A percentile compares a stretch with the other conserved stretches of the same genome.
These are phyloP conservation scores for Cryptus armator DNA, from an alignment of 2,888 invertebrate species.

Conservation along the genomic window DNA sequence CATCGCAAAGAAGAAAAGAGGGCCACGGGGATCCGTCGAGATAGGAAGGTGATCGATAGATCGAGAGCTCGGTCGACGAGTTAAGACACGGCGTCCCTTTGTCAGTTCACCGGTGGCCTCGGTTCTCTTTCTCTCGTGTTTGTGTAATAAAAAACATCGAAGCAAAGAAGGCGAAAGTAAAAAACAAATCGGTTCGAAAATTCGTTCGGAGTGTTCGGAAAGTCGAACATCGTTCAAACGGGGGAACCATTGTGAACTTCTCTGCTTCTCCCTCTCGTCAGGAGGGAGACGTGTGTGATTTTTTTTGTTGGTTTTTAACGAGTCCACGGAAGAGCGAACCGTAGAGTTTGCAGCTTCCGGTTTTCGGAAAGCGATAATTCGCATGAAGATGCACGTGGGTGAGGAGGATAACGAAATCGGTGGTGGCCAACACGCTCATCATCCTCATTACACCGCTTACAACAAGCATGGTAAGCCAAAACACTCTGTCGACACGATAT, in stretches of 20 bases:
- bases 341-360: slow-evolving; percentile 26
- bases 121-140: slow-evolving; percentile 26
- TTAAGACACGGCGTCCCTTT: slow-evolving; percentile 17
- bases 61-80: slow-evolving; percentile 19
- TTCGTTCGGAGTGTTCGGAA: not conserved
- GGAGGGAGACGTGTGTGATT: slow-evolving; percentile 21
- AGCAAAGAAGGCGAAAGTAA: not conserved
- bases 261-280: not conserved
- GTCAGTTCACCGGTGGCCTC: slow-evolving; percentile 31
- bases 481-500: too few relatives aligned
- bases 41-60: slow-evolving; percentile 29
- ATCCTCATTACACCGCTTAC: slow-evolving; percentile 75
- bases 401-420: slow-evolving; percentile 77
- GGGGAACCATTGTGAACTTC: slow-evolving; percentile 11
- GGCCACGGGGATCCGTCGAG: slow-evolving; percentile 20
- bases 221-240: slow-evolving; percentile 10
- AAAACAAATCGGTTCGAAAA: not conserved
- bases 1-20: slow-evolving; percentile 10
- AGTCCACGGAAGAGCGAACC: slow-evolving; percentile 6
- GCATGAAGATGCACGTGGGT: slow-evolving; percentile 77
- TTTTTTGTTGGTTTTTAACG: not conserved
- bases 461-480: slow-evolving; percentile 75
- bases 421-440: slow-evolving; percentile 75
- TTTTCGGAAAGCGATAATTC: slow-evolving; percentile 65
- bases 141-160: not conserved